These are phyloP conservation scores for Phrynocephalus forsythii DNA, from an alignment of 2,797 vertebrate species.

Conservation along the genomic window DNA sequence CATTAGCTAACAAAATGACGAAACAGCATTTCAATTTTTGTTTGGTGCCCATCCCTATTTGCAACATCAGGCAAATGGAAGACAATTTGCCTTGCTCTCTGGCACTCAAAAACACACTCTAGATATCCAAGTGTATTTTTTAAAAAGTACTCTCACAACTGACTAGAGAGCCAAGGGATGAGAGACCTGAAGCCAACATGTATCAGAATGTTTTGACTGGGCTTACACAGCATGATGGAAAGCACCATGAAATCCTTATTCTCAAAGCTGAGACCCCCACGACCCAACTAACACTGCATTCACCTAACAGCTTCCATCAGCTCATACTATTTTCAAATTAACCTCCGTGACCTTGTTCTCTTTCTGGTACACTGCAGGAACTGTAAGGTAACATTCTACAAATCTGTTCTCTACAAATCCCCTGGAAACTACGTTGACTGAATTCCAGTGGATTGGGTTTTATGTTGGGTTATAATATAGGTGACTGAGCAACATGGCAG, in stretches of 20 bases:
- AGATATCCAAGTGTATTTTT: neutral
- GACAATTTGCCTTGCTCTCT: neutral
- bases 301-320: constrained; percentile 19
- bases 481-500: constrained; percentile 49
- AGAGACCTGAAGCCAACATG: neutral
- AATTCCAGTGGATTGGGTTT: constrained; percentile 24
- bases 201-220: neutral
- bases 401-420: constrained; percentile 54
- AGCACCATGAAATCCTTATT: constrained; percentile 15
- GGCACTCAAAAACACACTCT: neutral
- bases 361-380: neutral
- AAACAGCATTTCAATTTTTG: no score
- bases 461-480: constrained; percentile 16
- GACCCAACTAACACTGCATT: neutral
- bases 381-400: constrained; percentile 42
- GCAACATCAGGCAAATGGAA: neutral
- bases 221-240: constrained; percentile 13
- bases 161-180: neutral
- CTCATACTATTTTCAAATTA: constrained; percentile 49
- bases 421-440: constrained; percentile 46
- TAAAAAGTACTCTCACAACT: neutral
- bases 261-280: neutral
- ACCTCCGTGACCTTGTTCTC: constrained; percentile 10
- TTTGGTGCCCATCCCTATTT: no score
- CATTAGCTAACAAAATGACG: no score